phyloP scores from a whole-genome alignment of 2,113 vertebrate species.

The Phrynosoma platyrhinos region DNA sequence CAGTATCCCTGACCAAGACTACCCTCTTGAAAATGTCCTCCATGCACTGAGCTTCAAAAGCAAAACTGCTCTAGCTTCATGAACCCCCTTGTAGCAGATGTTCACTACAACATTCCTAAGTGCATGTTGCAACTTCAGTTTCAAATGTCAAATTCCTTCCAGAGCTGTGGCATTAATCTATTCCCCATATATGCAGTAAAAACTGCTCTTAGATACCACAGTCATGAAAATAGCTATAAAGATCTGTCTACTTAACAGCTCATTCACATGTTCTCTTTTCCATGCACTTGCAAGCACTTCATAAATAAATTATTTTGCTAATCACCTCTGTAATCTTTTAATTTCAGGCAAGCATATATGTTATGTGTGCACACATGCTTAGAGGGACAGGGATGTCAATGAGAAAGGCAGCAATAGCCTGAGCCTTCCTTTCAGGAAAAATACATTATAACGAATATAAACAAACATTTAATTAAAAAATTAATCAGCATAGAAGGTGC shows the following conservation, averaged over 20 bases:
- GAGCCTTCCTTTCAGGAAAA: background rate
- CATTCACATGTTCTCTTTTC: background rate
- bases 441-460: background rate
- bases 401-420: background rate
- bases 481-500: background rate
- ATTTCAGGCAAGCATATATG: background rate
- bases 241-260: background rate
- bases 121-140: background rate
- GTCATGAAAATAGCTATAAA: slow-evolving; percentile 2
- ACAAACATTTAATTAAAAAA: background rate
- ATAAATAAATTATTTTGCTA: background rate
- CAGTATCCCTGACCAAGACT: background rate
- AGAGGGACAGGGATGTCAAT: background rate
- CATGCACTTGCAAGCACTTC: background rate
- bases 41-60: background rate
- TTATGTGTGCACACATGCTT: background rate
- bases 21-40: background rate
- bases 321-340: background rate
- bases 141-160: background rate
- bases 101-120: background rate
- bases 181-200: background rate
- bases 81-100: background rate
- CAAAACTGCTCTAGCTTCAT: background rate
- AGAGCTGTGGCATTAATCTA: background rate
- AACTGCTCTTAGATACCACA: background rate